Conservation (phyloP, 2,797 vertebrate genomes). For the Syngnathus acus region DNA sequence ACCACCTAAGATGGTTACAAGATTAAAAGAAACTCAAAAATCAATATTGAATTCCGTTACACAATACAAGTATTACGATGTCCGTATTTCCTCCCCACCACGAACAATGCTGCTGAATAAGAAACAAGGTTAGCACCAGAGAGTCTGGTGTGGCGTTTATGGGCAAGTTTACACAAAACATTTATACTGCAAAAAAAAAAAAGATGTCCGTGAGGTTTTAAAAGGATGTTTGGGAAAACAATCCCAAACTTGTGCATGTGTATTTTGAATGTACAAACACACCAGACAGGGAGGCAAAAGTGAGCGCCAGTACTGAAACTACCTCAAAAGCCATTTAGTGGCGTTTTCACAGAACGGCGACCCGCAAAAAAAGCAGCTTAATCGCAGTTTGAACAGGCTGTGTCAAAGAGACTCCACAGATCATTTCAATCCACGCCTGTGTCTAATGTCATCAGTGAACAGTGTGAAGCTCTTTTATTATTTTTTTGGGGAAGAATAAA, state of each 20-base stretch:
- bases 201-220: neutral
- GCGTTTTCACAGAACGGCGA: neutral
- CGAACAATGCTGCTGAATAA: neutral
- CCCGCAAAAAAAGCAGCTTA: neutral
- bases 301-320: neutral
- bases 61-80: neutral
- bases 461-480: slow-evolving; percentile 9
- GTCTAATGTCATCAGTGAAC: slow-evolving; percentile 1
- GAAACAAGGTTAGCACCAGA: neutral
- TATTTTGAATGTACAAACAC: neutral
- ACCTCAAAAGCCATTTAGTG: neutral
- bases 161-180: neutral
- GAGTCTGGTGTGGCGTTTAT: too few relatives aligned
- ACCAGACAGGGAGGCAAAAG: neutral
- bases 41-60: neutral
- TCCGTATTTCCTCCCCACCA: neutral
- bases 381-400: neutral
- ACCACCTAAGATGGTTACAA: too few relatives aligned
- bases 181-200: neutral
- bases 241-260: neutral
- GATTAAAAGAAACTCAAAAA: neutral
- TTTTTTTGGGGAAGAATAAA: slow-evolving; percentile 2
- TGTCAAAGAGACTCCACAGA: neutral
- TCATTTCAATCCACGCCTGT: slow-evolving; percentile 12
- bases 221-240: neutral